Base-by-base conservation (phyloP, 2,888 invertebrate species). In the Cancer borealis region DNA sequence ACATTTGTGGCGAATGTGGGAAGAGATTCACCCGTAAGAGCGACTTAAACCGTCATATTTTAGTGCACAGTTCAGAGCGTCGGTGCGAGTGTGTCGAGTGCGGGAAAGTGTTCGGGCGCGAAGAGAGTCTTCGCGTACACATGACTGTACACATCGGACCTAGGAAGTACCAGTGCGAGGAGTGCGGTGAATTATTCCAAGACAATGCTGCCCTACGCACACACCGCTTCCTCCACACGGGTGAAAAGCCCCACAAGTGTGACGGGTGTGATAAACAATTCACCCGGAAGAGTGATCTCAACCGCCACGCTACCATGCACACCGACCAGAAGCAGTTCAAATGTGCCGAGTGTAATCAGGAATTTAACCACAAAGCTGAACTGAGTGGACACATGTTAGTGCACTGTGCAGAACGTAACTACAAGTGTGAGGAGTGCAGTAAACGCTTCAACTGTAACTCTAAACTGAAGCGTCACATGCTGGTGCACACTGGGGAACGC, bases 401-500 rank as follows among this genome's bases (percentile, higher is more conserved):
- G n/a, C 93, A 93, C 87, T 93, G 93, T 47, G 93, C 46, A 0
- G 93, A 93, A n/a, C 45, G 93, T 30, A 89, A 93, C 47, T 93
- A 93, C 54, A 89, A 93, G 49, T 93, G 93, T 73, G 73, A 93
- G 49, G 87, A 93, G 79, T 93, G 93, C 89, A 73, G 89, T 39
- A 93, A 93, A 47, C 93, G 93, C n/a, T 93, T 93, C 79, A 87
- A 89, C 73, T 93, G 93, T 26, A 93, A 93, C 89, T 93, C 93
- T 46, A 93, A 93, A 46, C 73, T 93, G 30, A 93, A 93, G 30
- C 88, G 93, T 21, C 93, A 93, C 66, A 89, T 93, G 93, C 88
- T 93, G 46, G 93, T 93, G 12, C 93, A 93, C 89, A 93, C 93
- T 0, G 93, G 93, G 1, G 93, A 93, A 46, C 98, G 98, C 96